Evolutionary conservation across 2,113 vertebrate species (phyloP).

Genomic region (Lophotis ruficrista): DNA sequence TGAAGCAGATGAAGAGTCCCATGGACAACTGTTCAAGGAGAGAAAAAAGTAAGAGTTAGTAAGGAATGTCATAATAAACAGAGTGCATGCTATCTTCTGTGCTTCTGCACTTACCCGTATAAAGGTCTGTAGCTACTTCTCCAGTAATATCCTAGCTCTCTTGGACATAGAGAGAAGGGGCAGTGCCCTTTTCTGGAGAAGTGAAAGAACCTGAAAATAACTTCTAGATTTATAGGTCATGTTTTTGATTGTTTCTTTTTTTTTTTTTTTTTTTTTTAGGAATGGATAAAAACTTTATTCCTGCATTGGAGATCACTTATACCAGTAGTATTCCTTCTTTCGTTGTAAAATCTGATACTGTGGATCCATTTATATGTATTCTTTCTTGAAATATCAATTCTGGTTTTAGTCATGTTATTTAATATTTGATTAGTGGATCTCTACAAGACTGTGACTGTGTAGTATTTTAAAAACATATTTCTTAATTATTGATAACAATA

Average conservation of each 20-base stretch:
- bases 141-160: not conserved
- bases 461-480: not conserved
- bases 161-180: not conserved
- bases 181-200: not conserved
- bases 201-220: not conserved
- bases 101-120: not conserved
- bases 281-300: not conserved
- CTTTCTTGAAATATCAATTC: not conserved
- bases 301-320: not conserved
- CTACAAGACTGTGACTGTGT: not conserved
- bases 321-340: not conserved
- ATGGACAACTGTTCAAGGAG: not conserved
- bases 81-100: not conserved
- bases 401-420: not conserved
- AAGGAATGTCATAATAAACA: not conserved
- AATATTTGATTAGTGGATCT: not conserved
- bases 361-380: not conserved
- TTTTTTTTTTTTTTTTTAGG: not conserved
- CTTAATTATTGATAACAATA: not conserved
- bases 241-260: not conserved
- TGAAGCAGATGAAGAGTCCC: not conserved
- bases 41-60: not conserved
- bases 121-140: not conserved
- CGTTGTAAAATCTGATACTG: not conserved
- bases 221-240: not conserved